A percentile compares a stretch with the other conserved stretches of the same genome.
Conservation (phyloP, 2,797 vertebrate genomes). For the Leptoclinus maculatus region DNA sequence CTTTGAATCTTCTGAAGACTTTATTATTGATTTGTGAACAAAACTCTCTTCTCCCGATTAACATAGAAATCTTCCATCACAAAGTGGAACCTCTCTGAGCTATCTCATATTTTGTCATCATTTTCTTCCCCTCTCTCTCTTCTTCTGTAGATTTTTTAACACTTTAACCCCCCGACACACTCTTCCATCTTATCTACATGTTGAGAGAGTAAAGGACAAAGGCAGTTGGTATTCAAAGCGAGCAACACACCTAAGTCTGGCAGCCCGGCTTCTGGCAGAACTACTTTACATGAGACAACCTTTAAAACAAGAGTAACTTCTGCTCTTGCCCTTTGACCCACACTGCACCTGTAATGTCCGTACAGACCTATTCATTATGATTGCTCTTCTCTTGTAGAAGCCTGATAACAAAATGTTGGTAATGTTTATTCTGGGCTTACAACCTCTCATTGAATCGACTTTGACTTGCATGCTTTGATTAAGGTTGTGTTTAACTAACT, state of each 20-base stretch:
- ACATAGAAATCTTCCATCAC: too few relatives aligned
- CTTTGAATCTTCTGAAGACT: too few relatives aligned
- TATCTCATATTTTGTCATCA: conserved; percentile 63
- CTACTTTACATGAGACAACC: conserved; percentile 20
- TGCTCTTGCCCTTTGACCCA: conserved; percentile 41
- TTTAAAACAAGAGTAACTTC: conserved; percentile 17
- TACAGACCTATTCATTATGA: neutral
- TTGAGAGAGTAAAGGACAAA: conserved; percentile 23
- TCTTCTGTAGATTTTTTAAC: conserved; percentile 49
- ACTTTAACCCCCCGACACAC: conserved; percentile 24
- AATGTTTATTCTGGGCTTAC: neutral
- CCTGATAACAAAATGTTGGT: neutral
- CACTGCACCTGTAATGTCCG: neutral
- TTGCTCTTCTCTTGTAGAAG: neutral
- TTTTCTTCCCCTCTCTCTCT: conserved; percentile 46
- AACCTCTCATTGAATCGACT: conserved; percentile 1
- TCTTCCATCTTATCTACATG: neutral
- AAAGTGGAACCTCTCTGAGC: conserved; percentile 64
- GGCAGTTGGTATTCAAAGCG: conserved; percentile 30
- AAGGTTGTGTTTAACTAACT: neutral
- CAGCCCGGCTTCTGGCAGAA: conserved; percentile 3
- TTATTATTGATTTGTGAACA: too few relatives aligned
- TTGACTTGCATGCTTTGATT: neutral
- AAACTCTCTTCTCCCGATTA: too few relatives aligned
- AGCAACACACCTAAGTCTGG: neutral